phyloP scores from a whole-genome alignment of 2,888 invertebrate genomes.

The Pristionchus exspectatus region DNA sequence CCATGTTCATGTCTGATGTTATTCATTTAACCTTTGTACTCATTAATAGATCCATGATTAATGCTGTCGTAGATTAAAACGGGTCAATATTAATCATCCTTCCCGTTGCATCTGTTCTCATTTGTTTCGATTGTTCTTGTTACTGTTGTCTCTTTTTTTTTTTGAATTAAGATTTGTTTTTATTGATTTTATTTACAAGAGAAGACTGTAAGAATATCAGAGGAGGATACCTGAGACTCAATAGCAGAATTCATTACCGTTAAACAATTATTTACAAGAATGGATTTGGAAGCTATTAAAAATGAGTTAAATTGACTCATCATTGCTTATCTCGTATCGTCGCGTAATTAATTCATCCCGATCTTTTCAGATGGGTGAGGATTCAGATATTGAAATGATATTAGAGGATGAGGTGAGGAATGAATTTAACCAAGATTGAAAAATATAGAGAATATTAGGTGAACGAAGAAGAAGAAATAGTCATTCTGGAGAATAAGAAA shows the following conservation, averaged over 20 bases:
- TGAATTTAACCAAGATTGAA: background rate
- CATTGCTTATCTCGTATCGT: background rate
- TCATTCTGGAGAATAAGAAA: background rate
- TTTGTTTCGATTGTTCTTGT: background rate
- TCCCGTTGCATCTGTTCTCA: background rate
- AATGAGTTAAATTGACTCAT: too few species aligned
- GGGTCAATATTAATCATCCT: background rate
- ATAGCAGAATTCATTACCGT: too few species aligned
- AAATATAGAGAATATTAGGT: slow-evolving; percentile 6
- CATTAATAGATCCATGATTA: too few species aligned
- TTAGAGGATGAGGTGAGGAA: slow-evolving; percentile 24
- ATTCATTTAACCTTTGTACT: background rate
- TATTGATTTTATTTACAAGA: too few species aligned
- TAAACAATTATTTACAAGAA: too few species aligned
- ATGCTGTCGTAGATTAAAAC: too few species aligned
- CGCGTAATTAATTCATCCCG: background rate
- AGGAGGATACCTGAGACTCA: too few species aligned
- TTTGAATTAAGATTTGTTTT: background rate
- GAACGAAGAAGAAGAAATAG: background rate
- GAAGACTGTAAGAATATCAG: too few species aligned
- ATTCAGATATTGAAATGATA: background rate
- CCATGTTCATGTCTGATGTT: background rate
- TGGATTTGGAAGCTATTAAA: too few species aligned
- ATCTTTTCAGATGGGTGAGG: slow-evolving; percentile 25
- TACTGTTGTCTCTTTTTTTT: background rate